Evolutionary conservation across 2,797 vertebrate species (phyloP).

Genomic region (Ptychobarbus kaznakovi): DNA sequence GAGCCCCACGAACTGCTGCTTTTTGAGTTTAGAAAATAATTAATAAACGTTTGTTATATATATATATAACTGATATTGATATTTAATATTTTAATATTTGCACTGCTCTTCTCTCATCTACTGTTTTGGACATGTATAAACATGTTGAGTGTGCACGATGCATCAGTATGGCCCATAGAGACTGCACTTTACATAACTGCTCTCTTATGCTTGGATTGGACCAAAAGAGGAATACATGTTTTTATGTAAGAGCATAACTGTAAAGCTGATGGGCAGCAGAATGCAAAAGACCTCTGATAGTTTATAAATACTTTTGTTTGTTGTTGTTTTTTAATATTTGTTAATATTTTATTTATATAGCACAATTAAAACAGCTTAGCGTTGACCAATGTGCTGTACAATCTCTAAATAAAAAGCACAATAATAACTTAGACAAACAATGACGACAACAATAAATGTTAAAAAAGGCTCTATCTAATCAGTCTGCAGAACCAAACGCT

Average conservation of each 20-base stretch:
- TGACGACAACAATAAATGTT: too few species aligned
- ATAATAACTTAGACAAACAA: too few species aligned
- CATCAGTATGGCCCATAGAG: constrained; percentile 40
- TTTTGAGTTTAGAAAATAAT: not conserved
- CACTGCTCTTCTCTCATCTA: constrained; percentile 64
- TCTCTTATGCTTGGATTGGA: not conserved
- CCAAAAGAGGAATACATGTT: not conserved
- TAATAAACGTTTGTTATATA: not conserved
- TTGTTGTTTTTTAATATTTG: not conserved
- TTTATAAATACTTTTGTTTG: constrained; percentile 2
- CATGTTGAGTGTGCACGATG: constrained; percentile 67
- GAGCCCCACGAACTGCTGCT: not conserved
- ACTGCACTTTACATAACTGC: not conserved
- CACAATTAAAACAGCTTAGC: too few species aligned
- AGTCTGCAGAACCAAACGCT: too few species aligned
- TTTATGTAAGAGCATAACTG: not conserved
- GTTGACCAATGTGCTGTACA: too few species aligned
- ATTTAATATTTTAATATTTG: constrained; percentile 11
- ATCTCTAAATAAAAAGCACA: too few species aligned
- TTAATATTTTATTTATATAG: too few species aligned
- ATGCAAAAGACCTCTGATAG: not conserved
- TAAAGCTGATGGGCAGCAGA: not conserved
- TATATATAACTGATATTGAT: not conserved
- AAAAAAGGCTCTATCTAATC: too few species aligned
- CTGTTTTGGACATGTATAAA: constrained; percentile 65